Evolutionary conservation across 2,888 invertebrate genomes (phyloP), one percentile per base, ranked within the genome.

Genomic region (Cetonia aurata): DNA sequence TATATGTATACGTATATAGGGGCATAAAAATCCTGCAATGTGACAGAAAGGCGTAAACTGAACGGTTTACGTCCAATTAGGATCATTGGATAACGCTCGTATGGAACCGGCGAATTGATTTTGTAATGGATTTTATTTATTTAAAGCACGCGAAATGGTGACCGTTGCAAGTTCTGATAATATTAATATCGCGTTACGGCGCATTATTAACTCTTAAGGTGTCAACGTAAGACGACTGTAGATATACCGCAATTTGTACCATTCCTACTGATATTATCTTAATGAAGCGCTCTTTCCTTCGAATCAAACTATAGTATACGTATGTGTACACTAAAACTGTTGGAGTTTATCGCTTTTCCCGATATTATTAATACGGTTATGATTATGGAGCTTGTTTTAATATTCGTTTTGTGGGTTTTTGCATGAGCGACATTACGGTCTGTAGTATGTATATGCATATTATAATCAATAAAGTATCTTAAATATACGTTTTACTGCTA

Each of bases 21-120:
- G 71, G 62, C 48, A 67, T 67, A 72, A 74, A 74, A 74, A 73
- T 69, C 59, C 46, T 44, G 50, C 65, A 69, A 73, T 72, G 72
- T 67, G 73, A 73, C 72, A 73, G 72, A 71, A 71, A 71, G 73
- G 72, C 71, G 72, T 73, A 73, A 75, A 73, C 72, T 71, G 72
- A 72, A 70, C 62, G 69, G 71, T 75, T 75, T 71, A 72, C 71
- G 73, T 75, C 70, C 72, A 71, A 72, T 75, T 73, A 71, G 60
- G 71, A 71, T 73, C 74, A 73, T 70, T 74, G 71, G 70, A 70
- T 69, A 69, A 69, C 71, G 71, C 55, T 68, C 67, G 69, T 68
- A 71, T 67, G 71, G 57, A 25, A 48, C 67, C 50, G 42, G 66
- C 56, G 66, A 71, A 71, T 66, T 71, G 71, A 71, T 71, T 71